Percentiles rank a stretch among this genome's conserved stretches.
Conservation (phyloP, 2,888 invertebrate genomes). For the Sphinx pinastri region DNA sequence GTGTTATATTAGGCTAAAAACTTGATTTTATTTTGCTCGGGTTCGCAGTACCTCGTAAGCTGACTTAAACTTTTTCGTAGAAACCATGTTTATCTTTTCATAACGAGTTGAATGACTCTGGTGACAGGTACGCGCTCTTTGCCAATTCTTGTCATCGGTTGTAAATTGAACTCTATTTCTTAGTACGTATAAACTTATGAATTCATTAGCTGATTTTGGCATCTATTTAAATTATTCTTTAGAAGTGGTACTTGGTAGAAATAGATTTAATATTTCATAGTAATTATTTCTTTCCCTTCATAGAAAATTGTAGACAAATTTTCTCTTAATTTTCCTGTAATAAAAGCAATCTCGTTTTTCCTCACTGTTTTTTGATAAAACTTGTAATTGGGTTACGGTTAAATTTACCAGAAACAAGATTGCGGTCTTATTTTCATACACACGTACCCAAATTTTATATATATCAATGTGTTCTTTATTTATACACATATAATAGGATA, state of each 20-base stretch:
- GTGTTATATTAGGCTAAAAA: background rate
- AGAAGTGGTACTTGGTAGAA: background rate
- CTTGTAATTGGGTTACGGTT: background rate
- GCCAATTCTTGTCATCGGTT: background rate
- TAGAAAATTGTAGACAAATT: slow-evolving; percentile 6
- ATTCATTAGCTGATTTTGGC: background rate
- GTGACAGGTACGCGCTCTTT: background rate
- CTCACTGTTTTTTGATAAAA: background rate
- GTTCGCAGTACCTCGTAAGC: background rate
- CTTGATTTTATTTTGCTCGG: background rate
- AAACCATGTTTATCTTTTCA: background rate
- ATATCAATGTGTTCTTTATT: no score
- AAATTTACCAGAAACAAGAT: background rate
- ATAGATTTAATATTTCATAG: background rate
- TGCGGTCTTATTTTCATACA: background rate
- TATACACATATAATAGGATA: no score
- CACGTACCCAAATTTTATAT: no score
- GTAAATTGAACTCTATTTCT: background rate
- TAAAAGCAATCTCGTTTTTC: background rate
- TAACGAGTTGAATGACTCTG: background rate
- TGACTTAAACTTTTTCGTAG: slow-evolving; percentile 4
- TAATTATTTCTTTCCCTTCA: background rate
- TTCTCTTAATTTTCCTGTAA: background rate
- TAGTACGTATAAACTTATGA: background rate
- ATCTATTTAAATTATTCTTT: background rate